Evolutionary conservation across 2,113 vertebrate species (phyloP), one percentile per base, ranked within the genome.

Genomic region (Hippocampus barbouri): DNA sequence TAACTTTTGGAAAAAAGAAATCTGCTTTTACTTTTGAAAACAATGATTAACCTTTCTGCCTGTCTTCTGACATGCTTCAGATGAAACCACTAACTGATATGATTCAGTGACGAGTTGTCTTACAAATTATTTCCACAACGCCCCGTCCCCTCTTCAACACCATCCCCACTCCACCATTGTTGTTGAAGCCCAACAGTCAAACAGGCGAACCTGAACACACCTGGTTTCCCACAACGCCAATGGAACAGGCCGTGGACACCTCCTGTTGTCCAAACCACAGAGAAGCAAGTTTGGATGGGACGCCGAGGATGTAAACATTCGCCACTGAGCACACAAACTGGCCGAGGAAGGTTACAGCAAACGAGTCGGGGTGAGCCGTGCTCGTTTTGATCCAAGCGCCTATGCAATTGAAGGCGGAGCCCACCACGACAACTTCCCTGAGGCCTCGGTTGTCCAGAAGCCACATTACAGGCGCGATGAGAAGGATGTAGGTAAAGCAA

Each of bases 221-320:
- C 96, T 97, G 94, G 80, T 95, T 97, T 76, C 94, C 95, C 43
- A 98, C 92, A 79, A 97, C 95, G 0, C 94, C 95, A 10, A 95
- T 16, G 30, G 95, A 92, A 67, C 94, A 96, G 71, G 94, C 94
- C 0, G 92, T 95, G 30, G 94, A 96, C 30, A 96, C 94, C 60
- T 96, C 95, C 0, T 82, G 73, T 11, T 93, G 82, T 18, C 94
- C 89, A 4, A 96, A 95, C 94, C 95, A 96, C 72, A 96, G 87
- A 0, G 94, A 96, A 2, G 94, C 94, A 0, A 97, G 91, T 66
- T 53, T 90, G 2, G 94, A 94, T 0, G 95, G 94, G 88, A 97
- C 93, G 63, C 95, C 94, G 75, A 97, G 90, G 85, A 95, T 91
- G 80, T 92, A 94, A 83, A 95, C 93, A 11, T 94, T 93, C 6